Evolutionary conservation across 2,888 invertebrate genomes (phyloP), one percentile per base, ranked within the genome.

Genomic region (Pantelozetes paolii): DNA sequence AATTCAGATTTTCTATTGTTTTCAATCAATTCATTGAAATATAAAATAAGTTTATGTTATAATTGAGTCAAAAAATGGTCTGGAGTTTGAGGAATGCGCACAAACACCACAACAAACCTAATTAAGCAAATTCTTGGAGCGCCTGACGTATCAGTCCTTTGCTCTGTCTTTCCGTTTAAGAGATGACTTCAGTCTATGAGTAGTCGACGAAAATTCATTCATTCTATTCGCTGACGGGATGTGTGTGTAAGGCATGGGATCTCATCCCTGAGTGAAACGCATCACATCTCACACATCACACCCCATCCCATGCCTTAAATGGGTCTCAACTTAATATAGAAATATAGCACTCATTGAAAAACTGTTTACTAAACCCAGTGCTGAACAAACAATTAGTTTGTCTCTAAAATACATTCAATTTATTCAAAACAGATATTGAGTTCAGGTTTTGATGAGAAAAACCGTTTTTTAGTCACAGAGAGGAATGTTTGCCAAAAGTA

Each of bases 301-400:
- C 36, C 64, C 64, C 64, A 64, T 64, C 64, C 64, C 64, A 64
- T 64, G 64, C 64, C 64, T 64, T 64, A 64, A 64, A 64, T 64
- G 64, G 64, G 64, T 64, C 32, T 64, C 64, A 64, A 32, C 32
- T 32, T 26, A 62, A 32, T 62, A 62, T 57, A 20, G 57, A 23
- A 59, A 15, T 59, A 28, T 36, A 64, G 64, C 32, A 26, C 64
- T 15, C 36, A 32, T 11, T 36, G 32, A 30, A 64, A 57, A 64
- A 64, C n/a, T 64, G 64, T 64, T 64, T 64, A 64, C 64, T 64
- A 64, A 32, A 64, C 64, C 36, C 6, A 36, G 20, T 64, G 64
- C 64, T 64, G 64, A 64, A 36, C 64, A 64, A 64, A 64, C 64
- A 64, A 64, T 64, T 64, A 64, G 36, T 30, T 32, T 8, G 11